Base-by-base conservation (phyloP, 2,888 invertebrate genomes). In the Melanophora roralis region DNA sequence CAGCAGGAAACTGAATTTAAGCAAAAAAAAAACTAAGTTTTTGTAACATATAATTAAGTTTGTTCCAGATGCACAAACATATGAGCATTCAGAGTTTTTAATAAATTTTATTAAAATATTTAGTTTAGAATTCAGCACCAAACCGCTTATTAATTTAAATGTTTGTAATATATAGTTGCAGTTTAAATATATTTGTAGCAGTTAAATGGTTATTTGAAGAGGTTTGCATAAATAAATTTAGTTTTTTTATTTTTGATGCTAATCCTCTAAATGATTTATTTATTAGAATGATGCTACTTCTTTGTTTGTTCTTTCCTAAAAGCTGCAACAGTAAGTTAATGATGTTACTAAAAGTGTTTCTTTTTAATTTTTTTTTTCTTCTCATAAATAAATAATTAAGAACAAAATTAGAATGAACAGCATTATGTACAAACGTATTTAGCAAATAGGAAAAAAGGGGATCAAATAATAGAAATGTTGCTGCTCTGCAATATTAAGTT, bases 311-410 rank as follows among this genome's bases (percentile, higher is more conserved):
- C n/a, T n/a, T n/a, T n/a, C n/a, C n/a, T n/a, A n/a, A n/a, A n/a
- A 40, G 23, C 49, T 11, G 34, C n/a, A 36, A 11, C 14, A 16
- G 57, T 11, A 38, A 23, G 34, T 9, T 57, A 47, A 23, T 47
- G 12, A 36, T 43, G 68, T 23, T 57, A 38, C 47, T 27, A 49
- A 11, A 0, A 7, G 23, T 14, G 7, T 38, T 40, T 57, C 9
- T 16, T 16, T 34, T 53, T 11, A 4, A 16, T 34, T 40, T 7
- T 23, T 21, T 64, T 4, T 64, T 27, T 55, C 40, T 12, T 47
- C 36, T 64, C 11, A 67, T 55, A 55, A 53, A 68, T 47, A 40
- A 67, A 67, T 43, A 43, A 57, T 36, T 47, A 38, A 23, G 21
- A 21, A 16, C 23, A 34, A 68, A 68, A 34, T n/a, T 16, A 47